Percentiles rank a stretch among this genome's conserved stretches.
These are phyloP conservation scores for Orbicella faveolata DNA, from an alignment of 64 coral and sea anemone genomes.

Conservation along the genomic window DNA sequence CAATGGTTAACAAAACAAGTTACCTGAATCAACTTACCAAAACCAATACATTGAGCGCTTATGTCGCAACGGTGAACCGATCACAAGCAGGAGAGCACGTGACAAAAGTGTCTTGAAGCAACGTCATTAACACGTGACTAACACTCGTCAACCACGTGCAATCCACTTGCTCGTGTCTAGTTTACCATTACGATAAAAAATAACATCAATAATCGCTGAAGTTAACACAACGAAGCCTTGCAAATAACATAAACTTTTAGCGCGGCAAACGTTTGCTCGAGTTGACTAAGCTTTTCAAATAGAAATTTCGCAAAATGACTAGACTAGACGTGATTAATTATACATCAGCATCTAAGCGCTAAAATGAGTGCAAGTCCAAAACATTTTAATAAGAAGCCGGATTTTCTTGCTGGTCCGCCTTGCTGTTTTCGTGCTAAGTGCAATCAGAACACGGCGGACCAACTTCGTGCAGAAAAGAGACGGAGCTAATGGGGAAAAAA, in stretches of 20 bases:
- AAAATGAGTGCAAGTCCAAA: no score
- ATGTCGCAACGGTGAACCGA: background rate
- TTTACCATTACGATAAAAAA: background rate
- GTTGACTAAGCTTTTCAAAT: background rate
- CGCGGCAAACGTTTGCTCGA: background rate
- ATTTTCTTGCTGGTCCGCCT: background rate
- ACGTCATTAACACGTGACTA: background rate
- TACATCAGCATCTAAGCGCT: no score
- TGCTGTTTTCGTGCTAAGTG: background rate
- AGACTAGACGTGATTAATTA: no score
- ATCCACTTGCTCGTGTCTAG: background rate
- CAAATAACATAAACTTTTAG: background rate
- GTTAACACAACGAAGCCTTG: background rate
- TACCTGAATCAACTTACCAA: conserved; percentile 40
- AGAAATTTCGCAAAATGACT: background rate
- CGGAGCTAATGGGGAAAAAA: background rate
- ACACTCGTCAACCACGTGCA: background rate
- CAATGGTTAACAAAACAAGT: conserved; percentile 53
- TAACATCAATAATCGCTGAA: background rate
- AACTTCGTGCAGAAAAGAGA: no score
- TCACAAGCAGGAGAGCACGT: background rate
- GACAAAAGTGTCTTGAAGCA: background rate
- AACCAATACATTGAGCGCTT: background rate
- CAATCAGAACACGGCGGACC: no score
- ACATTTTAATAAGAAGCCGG: no score